Evolutionary conservation across 1,140 invertebrate species (phyloP).

Genomic region (Calliphora vicina): DNA sequence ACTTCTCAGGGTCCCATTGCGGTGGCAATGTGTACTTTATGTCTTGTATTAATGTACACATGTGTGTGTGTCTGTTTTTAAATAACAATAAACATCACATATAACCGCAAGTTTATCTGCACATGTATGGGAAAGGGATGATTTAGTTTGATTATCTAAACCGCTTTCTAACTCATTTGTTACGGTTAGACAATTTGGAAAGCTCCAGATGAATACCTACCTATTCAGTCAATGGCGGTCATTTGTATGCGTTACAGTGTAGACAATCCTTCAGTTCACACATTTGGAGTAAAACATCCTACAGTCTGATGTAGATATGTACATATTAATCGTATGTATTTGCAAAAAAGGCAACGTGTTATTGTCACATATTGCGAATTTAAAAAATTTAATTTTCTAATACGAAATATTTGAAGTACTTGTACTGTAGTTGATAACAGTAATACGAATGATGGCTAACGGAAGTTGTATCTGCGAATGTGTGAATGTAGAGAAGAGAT

Average conservation of each 20-base stretch:
- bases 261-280: not conserved
- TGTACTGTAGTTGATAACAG: not conserved
- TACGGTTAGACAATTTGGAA: slow-evolving; percentile 14
- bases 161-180: not conserved
- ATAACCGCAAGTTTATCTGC: not conserved
- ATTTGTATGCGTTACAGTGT: not conserved
- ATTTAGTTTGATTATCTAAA: slow-evolving; percentile 20
- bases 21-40: not conserved
- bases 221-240: slow-evolving; percentile 15
- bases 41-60: not conserved
- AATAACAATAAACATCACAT: not conserved
- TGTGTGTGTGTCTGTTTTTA: not conserved
- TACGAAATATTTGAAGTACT: not conserved
- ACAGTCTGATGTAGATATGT: no score
- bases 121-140: slow-evolving; percentile 1
- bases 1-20: slow-evolving; percentile 18
- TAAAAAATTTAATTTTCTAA: not conserved
- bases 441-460: not conserved
- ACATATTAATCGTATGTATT: not conserved
- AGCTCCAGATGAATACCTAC: no score
- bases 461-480: not conserved
- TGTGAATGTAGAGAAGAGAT: no score
- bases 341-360: not conserved
- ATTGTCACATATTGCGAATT: not conserved
- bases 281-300: not conserved